phyloP scores from a whole-genome alignment of 2,888 invertebrate genomes.

The Lucinisca nassula region DNA sequence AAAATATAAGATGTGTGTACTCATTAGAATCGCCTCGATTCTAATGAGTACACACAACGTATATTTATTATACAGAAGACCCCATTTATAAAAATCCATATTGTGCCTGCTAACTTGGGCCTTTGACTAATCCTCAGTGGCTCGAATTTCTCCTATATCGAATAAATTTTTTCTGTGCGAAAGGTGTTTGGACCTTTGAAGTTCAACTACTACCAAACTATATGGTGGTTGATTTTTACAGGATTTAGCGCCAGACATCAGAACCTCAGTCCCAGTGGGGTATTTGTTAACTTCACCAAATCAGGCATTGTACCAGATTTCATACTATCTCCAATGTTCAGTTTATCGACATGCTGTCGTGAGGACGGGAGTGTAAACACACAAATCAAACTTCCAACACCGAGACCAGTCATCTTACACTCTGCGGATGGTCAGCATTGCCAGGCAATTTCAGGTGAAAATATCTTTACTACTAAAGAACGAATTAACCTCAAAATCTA shows the following conservation, averaged over 20 bases:
- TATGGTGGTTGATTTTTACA: not conserved
- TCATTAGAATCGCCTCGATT: too few species aligned
- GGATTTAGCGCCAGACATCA: not conserved
- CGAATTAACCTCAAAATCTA: too few species aligned
- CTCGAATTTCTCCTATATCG: too few species aligned
- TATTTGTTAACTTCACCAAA: not conserved
- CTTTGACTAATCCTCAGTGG: too few species aligned
- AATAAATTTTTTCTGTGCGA: too few species aligned
- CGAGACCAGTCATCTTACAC: slow-evolving; percentile 53
- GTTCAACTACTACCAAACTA: not conserved
- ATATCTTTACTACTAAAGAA: too few species aligned
- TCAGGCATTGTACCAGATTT: slow-evolving; percentile 24
- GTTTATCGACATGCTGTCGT: slow-evolving; percentile 51
- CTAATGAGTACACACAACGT: too few species aligned
- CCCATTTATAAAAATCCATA: too few species aligned
- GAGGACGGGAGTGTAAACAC: slow-evolving; percentile 39
- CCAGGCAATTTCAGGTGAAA: slow-evolving; percentile 29
- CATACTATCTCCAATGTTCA: not conserved
- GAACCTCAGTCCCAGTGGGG: not conserved
- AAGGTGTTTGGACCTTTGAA: too few species aligned
- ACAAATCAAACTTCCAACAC: slow-evolving; percentile 38
- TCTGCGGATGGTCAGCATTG: slow-evolving; percentile 23
- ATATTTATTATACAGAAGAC: too few species aligned
- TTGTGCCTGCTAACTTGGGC: not conserved
- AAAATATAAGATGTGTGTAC: too few species aligned